These are phyloP conservation scores for Pachyuromys duprasi DNA, from an alignment of 2,797 vertebrate species.

Conservation along the genomic window DNA sequence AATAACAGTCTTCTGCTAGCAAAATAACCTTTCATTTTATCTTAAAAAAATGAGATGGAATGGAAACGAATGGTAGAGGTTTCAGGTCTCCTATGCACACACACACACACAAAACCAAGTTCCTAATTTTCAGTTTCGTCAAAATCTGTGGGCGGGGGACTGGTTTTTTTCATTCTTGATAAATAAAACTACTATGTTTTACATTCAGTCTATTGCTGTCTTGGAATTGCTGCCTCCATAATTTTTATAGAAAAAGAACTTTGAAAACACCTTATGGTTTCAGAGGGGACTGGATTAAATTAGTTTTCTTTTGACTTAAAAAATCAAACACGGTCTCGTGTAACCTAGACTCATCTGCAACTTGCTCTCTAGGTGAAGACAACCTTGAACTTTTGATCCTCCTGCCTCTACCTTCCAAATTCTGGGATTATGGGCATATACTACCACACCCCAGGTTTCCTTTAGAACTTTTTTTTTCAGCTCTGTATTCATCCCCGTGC, in stretches of 20 bases:
- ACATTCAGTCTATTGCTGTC: neutral
- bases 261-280: constrained; percentile 31
- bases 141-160: neutral
- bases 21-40: constrained; percentile 80
- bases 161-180: constrained; percentile 43
- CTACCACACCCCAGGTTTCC: neutral
- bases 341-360: neutral
- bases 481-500: neutral
- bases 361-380: neutral
- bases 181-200: constrained; percentile 58
- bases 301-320: neutral
- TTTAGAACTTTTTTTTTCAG: neutral
- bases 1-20: constrained; percentile 81
- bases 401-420: neutral
- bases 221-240: constrained; percentile 17
- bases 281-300: neutral
- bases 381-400: neutral
- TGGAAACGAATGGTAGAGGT: constrained; percentile 50
- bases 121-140: constrained; percentile 49
- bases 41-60: constrained; percentile 41
- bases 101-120: constrained; percentile 47
- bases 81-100: constrained; percentile 49
- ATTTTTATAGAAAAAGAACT: constrained; percentile 17
- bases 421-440: neutral
- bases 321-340: neutral